These are phyloP conservation scores for Lagria hirta DNA, from an alignment of 2,888 invertebrate species.

Conservation along the genomic window DNA sequence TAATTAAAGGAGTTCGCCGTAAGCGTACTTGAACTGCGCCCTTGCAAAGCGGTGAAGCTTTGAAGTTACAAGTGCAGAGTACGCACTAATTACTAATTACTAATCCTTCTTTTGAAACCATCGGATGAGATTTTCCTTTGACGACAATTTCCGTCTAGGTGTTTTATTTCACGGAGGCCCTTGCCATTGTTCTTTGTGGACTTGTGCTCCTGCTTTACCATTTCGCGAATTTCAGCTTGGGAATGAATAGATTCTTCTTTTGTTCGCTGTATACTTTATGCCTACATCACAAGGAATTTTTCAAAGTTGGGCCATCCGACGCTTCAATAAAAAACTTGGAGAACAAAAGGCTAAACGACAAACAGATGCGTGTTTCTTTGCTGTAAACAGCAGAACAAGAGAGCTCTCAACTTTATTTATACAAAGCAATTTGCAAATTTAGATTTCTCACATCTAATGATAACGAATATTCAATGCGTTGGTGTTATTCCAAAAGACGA, in stretches of 20 bases:
- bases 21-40: constrained; percentile 30
- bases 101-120: constrained; percentile 38
- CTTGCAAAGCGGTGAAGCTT: constrained; percentile 27
- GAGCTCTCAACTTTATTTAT: too few relatives aligned
- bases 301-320: constrained; percentile 8
- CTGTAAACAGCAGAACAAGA: too few relatives aligned
- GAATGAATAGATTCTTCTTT: constrained; percentile 15
- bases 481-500: too few relatives aligned
- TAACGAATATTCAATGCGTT: too few relatives aligned
- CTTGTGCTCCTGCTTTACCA: constrained; percentile 6
- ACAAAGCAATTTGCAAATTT: too few relatives aligned
- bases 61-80: constrained; percentile 39
- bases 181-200: constrained; percentile 12
- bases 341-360: too few relatives aligned
- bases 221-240: constrained; percentile 10
- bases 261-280: constrained; percentile 17
- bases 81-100: constrained; percentile 44
- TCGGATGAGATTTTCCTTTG: constrained; percentile 38
- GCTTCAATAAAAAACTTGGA: constrained; percentile 5
- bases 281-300: constrained; percentile 5
- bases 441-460: too few relatives aligned
- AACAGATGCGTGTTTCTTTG: too few relatives aligned
- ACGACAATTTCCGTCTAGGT: constrained; percentile 28
- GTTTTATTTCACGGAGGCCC: constrained; percentile 21
- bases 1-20: constrained; percentile 33